phyloP scores from a whole-genome alignment of 2,888 invertebrate species.

The Rotaria magnacalcarata region DNA sequence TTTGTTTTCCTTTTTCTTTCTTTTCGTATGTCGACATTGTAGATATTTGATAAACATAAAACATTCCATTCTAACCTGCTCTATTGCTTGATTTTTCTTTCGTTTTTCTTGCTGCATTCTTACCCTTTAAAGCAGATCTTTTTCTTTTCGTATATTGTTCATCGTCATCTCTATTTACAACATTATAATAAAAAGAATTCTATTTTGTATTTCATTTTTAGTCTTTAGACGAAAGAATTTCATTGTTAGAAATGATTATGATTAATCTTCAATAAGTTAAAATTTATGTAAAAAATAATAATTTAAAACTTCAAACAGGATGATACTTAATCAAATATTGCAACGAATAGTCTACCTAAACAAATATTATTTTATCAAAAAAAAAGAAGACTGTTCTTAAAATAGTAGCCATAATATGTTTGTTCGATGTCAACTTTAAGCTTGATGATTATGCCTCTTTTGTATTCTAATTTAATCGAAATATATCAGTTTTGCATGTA shows the following conservation, averaged over 20 bases:
- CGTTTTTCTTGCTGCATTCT: not conserved
- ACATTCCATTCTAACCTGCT: slow-evolving; percentile 14
- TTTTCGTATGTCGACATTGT: not conserved
- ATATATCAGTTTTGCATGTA: no score
- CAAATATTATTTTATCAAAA: not conserved
- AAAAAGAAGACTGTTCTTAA: not conserved
- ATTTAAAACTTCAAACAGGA: not conserved
- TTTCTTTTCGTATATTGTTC: no score
- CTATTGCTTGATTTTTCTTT: not conserved
- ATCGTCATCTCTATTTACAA: not conserved
- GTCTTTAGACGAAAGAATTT: not conserved
- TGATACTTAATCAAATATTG: not conserved
- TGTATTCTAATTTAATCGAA: no score
- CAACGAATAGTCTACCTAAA: not conserved
- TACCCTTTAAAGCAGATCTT: not conserved
- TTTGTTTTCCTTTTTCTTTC: not conserved
- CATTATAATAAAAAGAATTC: not conserved
- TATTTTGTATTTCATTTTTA: not conserved
- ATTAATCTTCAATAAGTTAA: not conserved
- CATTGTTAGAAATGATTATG: not conserved
- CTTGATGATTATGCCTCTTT: no score
- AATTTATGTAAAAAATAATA: not conserved
- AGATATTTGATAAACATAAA: slow-evolving; percentile 8
- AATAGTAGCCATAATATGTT: not conserved
- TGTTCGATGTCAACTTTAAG: not conserved